Evolutionary conservation across 1,140 invertebrate genomes (phyloP).

Genomic region (Macrotrachela quadricornifera): DNA sequence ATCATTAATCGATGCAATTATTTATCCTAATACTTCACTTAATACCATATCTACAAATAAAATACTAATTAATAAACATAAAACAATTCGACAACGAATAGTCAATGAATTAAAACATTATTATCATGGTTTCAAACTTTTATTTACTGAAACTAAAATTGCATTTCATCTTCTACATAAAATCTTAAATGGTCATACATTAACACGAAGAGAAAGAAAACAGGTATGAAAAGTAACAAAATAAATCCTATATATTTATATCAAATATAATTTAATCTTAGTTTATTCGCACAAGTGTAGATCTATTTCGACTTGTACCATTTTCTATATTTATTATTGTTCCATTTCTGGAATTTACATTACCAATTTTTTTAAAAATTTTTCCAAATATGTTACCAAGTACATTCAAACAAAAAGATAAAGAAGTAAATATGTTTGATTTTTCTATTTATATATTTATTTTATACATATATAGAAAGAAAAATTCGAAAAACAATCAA

Average conservation of each 20-base stretch:
- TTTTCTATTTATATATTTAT: too few relatives aligned
- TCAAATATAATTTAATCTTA: constrained; percentile 29
- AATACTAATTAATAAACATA: too few relatives aligned
- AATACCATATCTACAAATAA: too few relatives aligned
- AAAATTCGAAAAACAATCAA: constrained; percentile 68
- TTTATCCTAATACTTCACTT: too few relatives aligned
- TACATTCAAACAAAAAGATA: constrained; percentile 75
- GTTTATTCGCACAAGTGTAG: constrained; percentile 73
- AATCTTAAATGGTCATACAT: constrained; percentile 56
- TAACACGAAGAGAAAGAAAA: constrained; percentile 70
- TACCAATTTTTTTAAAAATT: constrained; percentile 83
- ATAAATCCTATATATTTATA: too few relatives aligned
- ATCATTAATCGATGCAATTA: too few relatives aligned
- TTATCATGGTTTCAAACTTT: constrained; percentile 82
- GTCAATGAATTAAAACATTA: constrained; percentile 71
- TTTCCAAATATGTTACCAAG: constrained; percentile 93
- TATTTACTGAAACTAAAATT: constrained; percentile 75
- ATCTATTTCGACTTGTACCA: constrained; percentile 83
- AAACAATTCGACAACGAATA: constrained; percentile 34
- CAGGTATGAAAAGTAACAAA: constrained; percentile 42
- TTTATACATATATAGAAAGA: too few relatives aligned
- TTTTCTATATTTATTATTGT: constrained; percentile 93
- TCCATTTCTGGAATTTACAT: constrained; percentile 86
- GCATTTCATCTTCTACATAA: constrained; percentile 53
- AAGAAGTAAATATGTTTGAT: constrained; percentile 45